Conservation (phyloP, 2,797 vertebrate genomes). For the Erpetoichthys calabaricus region DNA sequence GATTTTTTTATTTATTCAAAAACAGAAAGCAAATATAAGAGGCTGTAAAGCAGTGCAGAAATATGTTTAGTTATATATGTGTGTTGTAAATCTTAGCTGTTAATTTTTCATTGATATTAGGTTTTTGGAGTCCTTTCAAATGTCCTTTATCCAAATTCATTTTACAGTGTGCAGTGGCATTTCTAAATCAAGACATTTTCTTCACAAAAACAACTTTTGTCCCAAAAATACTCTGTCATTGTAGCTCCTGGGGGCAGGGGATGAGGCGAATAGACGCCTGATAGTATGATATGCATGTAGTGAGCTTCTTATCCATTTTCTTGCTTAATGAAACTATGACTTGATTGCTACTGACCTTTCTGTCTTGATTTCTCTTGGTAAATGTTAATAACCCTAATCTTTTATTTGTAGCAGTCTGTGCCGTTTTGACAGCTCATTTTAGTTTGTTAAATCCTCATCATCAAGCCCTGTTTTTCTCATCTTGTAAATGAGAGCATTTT, state of each 20-base stretch:
- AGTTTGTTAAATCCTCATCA: neutral
- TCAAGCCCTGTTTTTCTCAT: neutral
- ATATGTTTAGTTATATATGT: too few relatives aligned
- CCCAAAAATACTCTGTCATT: neutral
- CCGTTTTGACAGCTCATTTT: neutral
- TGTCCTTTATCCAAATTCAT: neutral
- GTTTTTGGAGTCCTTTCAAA: neutral
- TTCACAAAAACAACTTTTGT: neutral
- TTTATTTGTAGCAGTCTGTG: neutral
- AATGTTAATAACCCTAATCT: neutral
- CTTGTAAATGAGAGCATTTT: too few relatives aligned
- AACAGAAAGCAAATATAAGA: too few relatives aligned
- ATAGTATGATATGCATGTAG: neutral
- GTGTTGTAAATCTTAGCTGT: neutral
- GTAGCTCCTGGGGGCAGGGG: neutral
- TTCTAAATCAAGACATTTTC: neutral
- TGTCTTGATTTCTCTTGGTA: neutral
- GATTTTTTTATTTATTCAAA: too few relatives aligned
- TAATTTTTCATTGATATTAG: neutral
- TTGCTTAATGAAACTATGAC: neutral
- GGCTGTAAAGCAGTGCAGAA: too few relatives aligned
- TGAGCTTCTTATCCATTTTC: neutral
- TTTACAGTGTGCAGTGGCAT: neutral
- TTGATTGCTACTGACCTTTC: conserved; percentile 1
- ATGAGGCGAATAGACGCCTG: neutral